Base-by-base conservation (phyloP, 2,113 vertebrate species). In the Crotalus tigris region DNA sequence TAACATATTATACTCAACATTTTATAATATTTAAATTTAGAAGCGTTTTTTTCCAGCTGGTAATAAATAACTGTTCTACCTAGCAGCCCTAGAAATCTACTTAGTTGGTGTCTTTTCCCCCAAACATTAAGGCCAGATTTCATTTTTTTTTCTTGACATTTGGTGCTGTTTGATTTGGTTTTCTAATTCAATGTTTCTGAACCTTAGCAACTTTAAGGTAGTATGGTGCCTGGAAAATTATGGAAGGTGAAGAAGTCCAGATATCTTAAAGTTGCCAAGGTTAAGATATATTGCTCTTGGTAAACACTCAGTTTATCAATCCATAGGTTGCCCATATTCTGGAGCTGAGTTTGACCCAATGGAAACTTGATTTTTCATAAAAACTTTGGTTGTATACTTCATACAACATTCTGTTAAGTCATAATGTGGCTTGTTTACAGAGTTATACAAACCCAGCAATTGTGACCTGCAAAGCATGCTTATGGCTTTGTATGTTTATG, bases 1-100 rank as follows among this genome's bases (percentile, higher is more conserved):
- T 98, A 97, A 98, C 97, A 97, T 97, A 97, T 97, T 97, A 97
- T 97, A 97, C 92, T 95, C 96, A 96, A 96, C 97, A 94, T 98
- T 98, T 24, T 59, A 59, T 24, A 59, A 24, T 95, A 94, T 98
- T 97, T 97, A 97, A 97, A 96, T 96, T 96, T 96, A 90, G 92
- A 96, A 97, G 97, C 96, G 96, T 46, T 97, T 98, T 98, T 96
- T 97, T 8, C 49, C 49, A 49, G 49, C n/a, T 33, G 2, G 13
- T 75, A 75, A 75, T 75, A 75, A 75, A 17, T 17, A n/a, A 75
- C 13, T 75, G 13, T 6, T 75, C 5, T 17, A 17, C n/a, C 5
- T 33, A 75, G 64, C 64, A 33, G n/a, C 64, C 64, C 12, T 33
- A 33, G 29, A 5, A 33, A 75, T 15, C n/a, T 29, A 75, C 2